A percentile compares a stretch with the other conserved stretches of the same genome.
These are phyloP conservation scores for Neoscelio sp. DNA, from an alignment of 2,888 invertebrate species.

Conservation along the genomic window DNA sequence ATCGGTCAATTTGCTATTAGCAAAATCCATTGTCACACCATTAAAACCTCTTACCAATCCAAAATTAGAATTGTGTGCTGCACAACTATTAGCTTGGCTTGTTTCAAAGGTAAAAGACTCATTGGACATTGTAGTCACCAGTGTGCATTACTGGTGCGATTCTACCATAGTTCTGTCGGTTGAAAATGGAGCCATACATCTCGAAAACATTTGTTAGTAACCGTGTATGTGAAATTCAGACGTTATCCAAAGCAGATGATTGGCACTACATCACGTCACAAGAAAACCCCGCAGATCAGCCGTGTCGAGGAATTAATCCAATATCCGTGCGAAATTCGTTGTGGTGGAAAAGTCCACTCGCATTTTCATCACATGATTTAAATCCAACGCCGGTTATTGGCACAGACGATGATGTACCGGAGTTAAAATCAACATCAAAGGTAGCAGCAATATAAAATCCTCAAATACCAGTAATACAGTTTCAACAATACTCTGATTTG, in stretches of 20 bases:
- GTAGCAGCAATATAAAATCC: not conserved
- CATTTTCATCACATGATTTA: slow-evolving; percentile 30
- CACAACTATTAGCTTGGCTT: too few relatives aligned
- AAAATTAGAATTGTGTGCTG: too few relatives aligned
- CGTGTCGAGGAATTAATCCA: slow-evolving; percentile 31
- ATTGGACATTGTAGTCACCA: too few relatives aligned
- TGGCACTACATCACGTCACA: not conserved
- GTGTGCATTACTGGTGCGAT: slow-evolving; percentile 39
- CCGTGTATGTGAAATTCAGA: slow-evolving; percentile 53
- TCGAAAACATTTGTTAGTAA: slow-evolving; percentile 42
- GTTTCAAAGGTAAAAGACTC: too few relatives aligned
- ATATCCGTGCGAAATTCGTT: slow-evolving; percentile 1
- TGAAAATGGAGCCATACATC: slow-evolving; percentile 15
- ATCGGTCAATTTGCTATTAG: too few relatives aligned
- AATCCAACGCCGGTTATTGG: not conserved
- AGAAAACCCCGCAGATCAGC: slow-evolving; percentile 57
- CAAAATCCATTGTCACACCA: too few relatives aligned
- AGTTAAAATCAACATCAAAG: not conserved
- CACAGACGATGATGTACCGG: not conserved
- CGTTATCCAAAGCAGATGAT: slow-evolving; percentile 13
- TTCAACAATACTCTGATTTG: slow-evolving; percentile 1
- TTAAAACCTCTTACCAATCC: too few relatives aligned
- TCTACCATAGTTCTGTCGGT: slow-evolving; percentile 53
- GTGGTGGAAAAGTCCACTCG: slow-evolving; percentile 70
- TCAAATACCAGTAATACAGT: not conserved